Base-by-base conservation (phyloP, 2,888 invertebrate genomes). In the Calameuta pallipes region DNA sequence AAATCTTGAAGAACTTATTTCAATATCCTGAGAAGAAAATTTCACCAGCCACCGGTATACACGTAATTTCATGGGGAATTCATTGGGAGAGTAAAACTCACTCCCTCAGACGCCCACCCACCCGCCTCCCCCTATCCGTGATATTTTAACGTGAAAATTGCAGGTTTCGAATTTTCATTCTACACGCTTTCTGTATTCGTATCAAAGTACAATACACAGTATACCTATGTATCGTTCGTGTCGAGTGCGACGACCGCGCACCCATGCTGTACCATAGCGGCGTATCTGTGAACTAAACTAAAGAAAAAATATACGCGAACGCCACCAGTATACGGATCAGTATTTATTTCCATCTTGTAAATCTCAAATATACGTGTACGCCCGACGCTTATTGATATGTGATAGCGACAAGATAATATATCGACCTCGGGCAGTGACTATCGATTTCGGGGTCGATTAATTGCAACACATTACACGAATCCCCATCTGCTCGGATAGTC, bases 171-270 rank as follows among this genome's bases (percentile, higher is more conserved):
- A 56, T 56, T 23, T 56, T 56, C 56, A 56, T 9, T 9, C 23
- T 2, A 56, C 23, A 56, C 9, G 23, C 2, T 23, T 56, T 56
- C 9, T 9, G 56, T 56, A 56, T 9, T 56, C 56, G 23, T 6
- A 9, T 41, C 6, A 2, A 4, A 15, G 0, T 2, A 23, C 56
- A 1, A 0, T 4, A 33, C 15, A 0, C 2, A 0, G 23, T 56
- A 23, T 23, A 41, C 2, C 56, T 56, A 2, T 23, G 23, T 23
- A 2, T 56, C 9, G 41, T 56, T 23, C 9, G 2, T 6, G 9
- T 23, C 23, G 23, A 56, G 23, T 41, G 6, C 41, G 41, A 15
- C 41, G 41, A 23, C 41, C 15, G 41, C 41, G 41, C 41, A 23
- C 56, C 41, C 41, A 4, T 0, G 56, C 23, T 15, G 2, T 23